phyloP scores from a whole-genome alignment of 2,797 vertebrate species.

The Salmo trutta region DNA sequence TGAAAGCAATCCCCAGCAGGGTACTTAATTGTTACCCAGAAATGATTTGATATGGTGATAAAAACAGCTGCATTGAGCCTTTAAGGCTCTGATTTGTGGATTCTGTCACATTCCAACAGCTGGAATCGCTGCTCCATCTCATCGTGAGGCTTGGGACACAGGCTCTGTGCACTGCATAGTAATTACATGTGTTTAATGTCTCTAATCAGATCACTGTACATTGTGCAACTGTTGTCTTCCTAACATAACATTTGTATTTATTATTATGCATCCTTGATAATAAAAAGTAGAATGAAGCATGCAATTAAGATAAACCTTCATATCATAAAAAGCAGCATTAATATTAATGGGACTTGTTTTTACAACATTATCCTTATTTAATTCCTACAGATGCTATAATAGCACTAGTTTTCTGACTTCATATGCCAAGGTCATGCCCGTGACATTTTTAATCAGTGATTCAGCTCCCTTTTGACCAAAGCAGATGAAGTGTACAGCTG shows the following conservation, averaged over 20 bases:
- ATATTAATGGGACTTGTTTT: neutral
- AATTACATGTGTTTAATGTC: neutral
- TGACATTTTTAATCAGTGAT: constrained; percentile 61
- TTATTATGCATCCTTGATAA: neutral
- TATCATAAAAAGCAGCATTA: neutral
- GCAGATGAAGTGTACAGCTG: constrained; percentile 55
- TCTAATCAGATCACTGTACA: neutral
- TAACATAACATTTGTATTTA: neutral
- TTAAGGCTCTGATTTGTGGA: constrained; percentile 62
- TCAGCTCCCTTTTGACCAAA: constrained; percentile 62
- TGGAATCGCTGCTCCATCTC: neutral
- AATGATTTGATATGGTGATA: too few species aligned
- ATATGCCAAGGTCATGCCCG: constrained; percentile 54
- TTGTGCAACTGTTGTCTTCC: neutral
- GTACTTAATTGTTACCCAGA: too few species aligned
- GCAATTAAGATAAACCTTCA: neutral
- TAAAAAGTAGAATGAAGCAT: neutral
- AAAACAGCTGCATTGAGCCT: too few species aligned
- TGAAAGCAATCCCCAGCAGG: too few species aligned
- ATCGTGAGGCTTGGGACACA: neutral
- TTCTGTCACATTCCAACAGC: constrained; percentile 45
- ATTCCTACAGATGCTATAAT: constrained; percentile 9
- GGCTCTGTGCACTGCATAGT: neutral
- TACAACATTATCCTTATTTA: neutral
- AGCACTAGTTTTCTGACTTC: constrained; percentile 37